phyloP scores from a whole-genome alignment of 2,797 vertebrate genomes.

The Spatula clypeata region DNA sequence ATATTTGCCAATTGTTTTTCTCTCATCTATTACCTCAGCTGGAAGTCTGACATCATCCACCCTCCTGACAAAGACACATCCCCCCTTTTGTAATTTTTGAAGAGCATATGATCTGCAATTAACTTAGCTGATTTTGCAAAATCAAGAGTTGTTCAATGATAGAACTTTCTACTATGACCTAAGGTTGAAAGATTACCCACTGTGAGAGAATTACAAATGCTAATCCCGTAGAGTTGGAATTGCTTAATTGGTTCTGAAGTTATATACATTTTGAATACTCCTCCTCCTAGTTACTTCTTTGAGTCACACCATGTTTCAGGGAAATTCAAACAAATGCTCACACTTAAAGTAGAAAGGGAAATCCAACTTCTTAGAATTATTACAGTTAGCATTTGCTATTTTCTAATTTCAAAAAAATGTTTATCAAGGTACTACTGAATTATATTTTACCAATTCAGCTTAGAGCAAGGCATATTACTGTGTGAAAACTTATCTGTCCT shows the following conservation, averaged over 20 bases:
- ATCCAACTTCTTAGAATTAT: background rate
- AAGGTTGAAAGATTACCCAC: constrained; percentile 1
- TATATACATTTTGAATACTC: background rate
- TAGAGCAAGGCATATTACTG: background rate
- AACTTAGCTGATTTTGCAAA: background rate
- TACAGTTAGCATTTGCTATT: background rate
- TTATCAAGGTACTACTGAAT: background rate
- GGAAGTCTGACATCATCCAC: background rate
- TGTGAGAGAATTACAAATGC: background rate
- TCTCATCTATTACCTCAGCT: background rate
- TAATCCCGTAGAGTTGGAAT: background rate
- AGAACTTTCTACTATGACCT: background rate
- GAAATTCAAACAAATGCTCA: background rate
- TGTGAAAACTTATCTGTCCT: background rate
- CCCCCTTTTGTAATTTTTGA: background rate
- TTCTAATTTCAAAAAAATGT: background rate
- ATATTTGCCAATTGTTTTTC: background rate
- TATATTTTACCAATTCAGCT: background rate
- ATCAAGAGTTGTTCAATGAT: background rate
- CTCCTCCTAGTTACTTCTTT: background rate
- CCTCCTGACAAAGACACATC: background rate
- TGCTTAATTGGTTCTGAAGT: background rate
- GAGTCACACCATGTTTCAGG: background rate
- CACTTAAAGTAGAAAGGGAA: background rate
- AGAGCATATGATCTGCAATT: background rate